A percentile compares a stretch with the other conserved stretches of the same genome.
phyloP scores from a whole-genome alignment of 2,113 vertebrate genomes.

The Onychostoma macrolepis region DNA sequence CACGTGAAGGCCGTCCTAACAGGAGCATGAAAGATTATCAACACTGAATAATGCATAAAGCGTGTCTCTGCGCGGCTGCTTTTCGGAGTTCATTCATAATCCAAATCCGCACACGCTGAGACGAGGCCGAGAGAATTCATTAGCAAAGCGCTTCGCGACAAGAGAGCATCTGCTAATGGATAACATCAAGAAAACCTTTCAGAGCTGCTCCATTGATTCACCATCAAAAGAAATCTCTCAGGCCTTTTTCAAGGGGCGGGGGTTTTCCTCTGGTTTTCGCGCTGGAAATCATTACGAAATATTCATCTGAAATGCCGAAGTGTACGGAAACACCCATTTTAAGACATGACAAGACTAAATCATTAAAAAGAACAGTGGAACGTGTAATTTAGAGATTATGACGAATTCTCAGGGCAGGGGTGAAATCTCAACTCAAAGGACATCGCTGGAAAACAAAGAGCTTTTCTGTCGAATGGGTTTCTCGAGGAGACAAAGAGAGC shows the following conservation, averaged over 20 bases:
- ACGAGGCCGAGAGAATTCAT: conserved; percentile 57
- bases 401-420: background rate
- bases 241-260: background rate
- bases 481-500: conserved; percentile 1
- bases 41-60: conserved; percentile 10
- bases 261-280: background rate
- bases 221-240: conserved; percentile 13
- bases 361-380: background rate
- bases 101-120: conserved; percentile 41
- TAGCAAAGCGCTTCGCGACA: conserved; percentile 23
- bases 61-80: conserved; percentile 49
- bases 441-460: background rate
- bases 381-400: background rate
- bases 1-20: background rate
- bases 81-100: conserved; percentile 69
- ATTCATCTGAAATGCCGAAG: conserved; percentile 7
- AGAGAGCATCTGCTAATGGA: conserved; percentile 42
- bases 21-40: conserved; percentile 24
- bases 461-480: background rate
- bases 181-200: conserved; percentile 43
- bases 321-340: background rate
- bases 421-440: background rate
- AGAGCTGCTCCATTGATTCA: conserved; percentile 27
- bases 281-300: conserved; percentile 3
- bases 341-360: background rate